Conservation (phyloP, 2,113 vertebrate species). For the Psilopsiagon aurifrons region DNA sequence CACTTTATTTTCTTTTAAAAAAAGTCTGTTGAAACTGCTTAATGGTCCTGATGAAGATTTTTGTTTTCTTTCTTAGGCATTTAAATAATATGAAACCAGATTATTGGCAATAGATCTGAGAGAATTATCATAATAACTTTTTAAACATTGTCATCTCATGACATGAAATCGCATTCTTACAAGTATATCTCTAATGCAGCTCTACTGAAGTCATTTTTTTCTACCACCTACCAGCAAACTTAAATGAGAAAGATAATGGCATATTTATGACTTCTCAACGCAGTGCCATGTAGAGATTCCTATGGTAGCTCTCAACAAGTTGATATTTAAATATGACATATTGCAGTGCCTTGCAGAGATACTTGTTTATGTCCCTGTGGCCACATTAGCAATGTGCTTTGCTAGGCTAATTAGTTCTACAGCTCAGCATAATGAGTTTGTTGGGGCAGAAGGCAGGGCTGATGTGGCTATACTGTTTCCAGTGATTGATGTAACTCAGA, state of each 20-base stretch:
- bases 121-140: neutral
- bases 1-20: neutral
- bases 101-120: neutral
- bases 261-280: constrained; percentile 27
- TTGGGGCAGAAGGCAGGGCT: neutral
- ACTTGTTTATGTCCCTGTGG: neutral
- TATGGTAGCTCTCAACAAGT: neutral
- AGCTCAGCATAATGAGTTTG: neutral
- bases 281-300: neutral
- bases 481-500: neutral
- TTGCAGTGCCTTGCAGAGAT: constrained; percentile 12
- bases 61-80: constrained; percentile 1
- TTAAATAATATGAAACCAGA: neutral
- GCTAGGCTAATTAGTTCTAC: neutral
- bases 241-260: constrained; percentile 36
- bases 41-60: neutral
- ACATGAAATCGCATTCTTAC: neutral
- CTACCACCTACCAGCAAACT: constrained; percentile 34
- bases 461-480: neutral
- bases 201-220: constrained; percentile 4
- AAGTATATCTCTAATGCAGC: neutral
- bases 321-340: neutral
- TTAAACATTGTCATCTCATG: neutral
- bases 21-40: neutral
- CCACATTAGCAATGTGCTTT: neutral